Evolutionary conservation across 2,113 vertebrate species (phyloP).

Genomic region (Gulo gulo): DNA sequence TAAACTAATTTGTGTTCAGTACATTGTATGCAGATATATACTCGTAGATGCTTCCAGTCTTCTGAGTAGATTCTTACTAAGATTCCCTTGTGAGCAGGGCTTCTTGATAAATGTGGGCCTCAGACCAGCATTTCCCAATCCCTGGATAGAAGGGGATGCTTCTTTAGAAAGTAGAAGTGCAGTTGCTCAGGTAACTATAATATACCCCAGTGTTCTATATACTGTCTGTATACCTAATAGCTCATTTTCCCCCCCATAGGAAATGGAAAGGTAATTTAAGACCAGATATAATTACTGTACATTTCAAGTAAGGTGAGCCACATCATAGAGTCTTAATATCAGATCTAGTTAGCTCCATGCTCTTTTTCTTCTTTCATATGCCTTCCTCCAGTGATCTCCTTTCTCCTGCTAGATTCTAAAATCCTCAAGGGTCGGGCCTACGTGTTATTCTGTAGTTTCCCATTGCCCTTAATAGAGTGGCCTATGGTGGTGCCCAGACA

Average conservation of each 20-base stretch:
- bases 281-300: not conserved
- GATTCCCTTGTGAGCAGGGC: not conserved
- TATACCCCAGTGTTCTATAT: not conserved
- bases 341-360: not conserved
- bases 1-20: conserved; percentile 14
- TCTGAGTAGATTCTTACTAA: not conserved
- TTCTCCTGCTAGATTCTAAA: not conserved
- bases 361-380: not conserved
- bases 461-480: not conserved
- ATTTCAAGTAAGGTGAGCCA: not conserved
- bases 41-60: not conserved
- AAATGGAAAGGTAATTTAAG: conserved; percentile 7
- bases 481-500: not conserved
- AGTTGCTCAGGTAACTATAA: not conserved
- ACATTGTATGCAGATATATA: not conserved
- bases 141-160: not conserved
- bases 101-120: not conserved
- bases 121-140: not conserved
- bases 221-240: not conserved
- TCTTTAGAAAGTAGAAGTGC: not conserved
- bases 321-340: not conserved
- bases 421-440: not conserved
- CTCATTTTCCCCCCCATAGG: not conserved
- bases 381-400: not conserved
- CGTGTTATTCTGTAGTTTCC: not conserved